Percentiles rank a stretch among this genome's conserved stretches.
Evolutionary conservation across 2,113 vertebrate species (phyloP).

Genomic region (Psilopsiagon aymara): DNA sequence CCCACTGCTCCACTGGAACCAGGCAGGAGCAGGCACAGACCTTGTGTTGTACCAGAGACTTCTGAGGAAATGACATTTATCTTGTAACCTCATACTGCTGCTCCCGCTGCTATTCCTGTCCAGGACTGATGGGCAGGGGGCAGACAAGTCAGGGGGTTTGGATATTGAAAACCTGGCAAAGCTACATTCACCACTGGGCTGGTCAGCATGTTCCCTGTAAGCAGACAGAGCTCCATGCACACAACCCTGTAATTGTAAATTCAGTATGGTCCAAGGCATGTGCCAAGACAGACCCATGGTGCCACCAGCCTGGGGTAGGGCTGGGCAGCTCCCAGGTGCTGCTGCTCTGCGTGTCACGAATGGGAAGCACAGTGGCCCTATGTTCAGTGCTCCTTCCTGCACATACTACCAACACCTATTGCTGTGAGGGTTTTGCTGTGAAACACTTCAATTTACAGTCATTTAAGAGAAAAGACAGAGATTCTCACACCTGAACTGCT

Average conservation of each 20-base stretch:
- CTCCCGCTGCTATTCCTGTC: neutral
- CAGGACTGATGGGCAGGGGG: neutral
- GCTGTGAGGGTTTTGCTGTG: neutral
- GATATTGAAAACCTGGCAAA: neutral
- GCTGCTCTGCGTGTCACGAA: fast-evolving
- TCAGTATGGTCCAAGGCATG: fast-evolving
- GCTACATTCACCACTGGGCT: neutral
- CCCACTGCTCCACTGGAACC: neutral
- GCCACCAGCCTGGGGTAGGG: neutral
- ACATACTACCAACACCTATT: neutral
- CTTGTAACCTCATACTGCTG: neutral
- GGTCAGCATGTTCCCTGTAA: neutral
- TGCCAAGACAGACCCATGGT: neutral
- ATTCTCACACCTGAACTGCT: neutral
- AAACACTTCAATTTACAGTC: neutral
- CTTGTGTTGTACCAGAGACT: neutral
- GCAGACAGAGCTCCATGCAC: neutral
- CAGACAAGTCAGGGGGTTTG: neutral
- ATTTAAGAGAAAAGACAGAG: neutral
- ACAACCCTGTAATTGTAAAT: neutral
- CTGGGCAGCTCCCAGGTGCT: neutral
- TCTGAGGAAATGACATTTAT: neutral
- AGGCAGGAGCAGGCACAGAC: neutral
- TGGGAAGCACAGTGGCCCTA: neutral
- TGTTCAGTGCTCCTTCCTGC: neutral